Evolutionary conservation across 2,797 vertebrate species (phyloP).

Genomic region (Alca torda): DNA sequence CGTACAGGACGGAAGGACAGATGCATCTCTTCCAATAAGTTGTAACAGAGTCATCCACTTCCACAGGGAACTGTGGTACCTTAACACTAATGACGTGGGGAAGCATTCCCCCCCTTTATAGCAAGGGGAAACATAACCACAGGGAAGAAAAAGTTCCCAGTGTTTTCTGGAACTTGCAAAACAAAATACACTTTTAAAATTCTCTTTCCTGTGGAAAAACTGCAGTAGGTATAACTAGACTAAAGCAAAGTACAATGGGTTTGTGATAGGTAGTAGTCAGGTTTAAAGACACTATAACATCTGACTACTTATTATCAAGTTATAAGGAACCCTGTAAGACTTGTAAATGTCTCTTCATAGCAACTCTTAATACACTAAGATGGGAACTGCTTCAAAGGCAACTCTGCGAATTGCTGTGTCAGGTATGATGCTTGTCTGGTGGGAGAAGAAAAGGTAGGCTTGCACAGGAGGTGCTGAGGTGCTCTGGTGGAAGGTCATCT

Average conservation of each 20-base stretch:
- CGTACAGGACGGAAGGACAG: background rate
- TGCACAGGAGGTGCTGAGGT: background rate
- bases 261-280: background rate
- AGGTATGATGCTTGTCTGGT: conserved; percentile 48
- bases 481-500: background rate
- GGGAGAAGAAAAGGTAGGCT: background rate
- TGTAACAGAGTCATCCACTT: background rate
- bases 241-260: background rate
- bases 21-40: background rate
- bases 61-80: background rate
- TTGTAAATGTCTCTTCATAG: conserved; percentile 43
- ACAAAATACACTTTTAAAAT: background rate
- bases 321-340: background rate
- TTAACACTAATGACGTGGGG: accelerated
- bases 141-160: background rate
- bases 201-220: background rate
- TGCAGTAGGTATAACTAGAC: background rate
- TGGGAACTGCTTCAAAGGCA: conserved; percentile 47
- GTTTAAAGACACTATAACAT: background rate
- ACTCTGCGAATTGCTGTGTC: conserved; percentile 32
- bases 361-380: background rate
- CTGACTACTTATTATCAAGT: background rate
- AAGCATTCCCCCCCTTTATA: background rate
- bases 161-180: background rate
- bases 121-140: background rate